Evolutionary conservation across 2,113 vertebrate genomes (phyloP).

Genomic region (Megaptera novaeangliae): DNA sequence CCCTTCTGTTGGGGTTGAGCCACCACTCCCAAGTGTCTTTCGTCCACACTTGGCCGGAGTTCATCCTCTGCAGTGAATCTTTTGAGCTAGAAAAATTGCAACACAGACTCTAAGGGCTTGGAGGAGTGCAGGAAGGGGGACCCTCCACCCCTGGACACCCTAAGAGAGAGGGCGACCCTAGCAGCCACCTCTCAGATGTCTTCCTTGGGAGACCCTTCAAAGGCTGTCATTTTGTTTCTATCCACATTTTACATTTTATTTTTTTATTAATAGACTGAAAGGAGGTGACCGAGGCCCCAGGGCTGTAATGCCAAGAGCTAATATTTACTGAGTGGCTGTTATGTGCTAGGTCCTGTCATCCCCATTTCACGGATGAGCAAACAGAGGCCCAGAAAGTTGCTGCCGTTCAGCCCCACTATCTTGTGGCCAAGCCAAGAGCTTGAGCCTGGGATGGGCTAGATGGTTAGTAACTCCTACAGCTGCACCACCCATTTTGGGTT

Average conservation of each 20-base stretch:
- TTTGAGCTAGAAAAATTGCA: background rate
- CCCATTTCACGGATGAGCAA: background rate
- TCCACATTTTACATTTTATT: background rate
- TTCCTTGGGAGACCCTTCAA: background rate
- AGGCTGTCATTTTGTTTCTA: background rate
- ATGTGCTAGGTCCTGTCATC: accelerated
- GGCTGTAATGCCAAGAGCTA: background rate
- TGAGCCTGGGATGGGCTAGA: too few species aligned
- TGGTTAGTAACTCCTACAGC: accelerated
- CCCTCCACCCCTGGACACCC: accelerated
- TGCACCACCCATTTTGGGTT: accelerated
- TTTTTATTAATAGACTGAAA: background rate
- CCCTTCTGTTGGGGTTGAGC: background rate
- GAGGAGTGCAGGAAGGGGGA: background rate
- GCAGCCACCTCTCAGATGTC: background rate
- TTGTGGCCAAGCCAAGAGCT: background rate
- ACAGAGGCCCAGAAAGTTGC: background rate
- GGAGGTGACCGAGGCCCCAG: background rate
- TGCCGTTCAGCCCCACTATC: background rate
- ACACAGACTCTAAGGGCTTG: background rate
- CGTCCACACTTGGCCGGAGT: background rate
- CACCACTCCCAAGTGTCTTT: background rate
- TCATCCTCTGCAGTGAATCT: background rate
- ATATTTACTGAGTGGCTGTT: background rate
- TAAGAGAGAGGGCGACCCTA: background rate